Evolutionary conservation across 2,113 vertebrate genomes (phyloP).

Genomic region (Panurus biarmicus): DNA sequence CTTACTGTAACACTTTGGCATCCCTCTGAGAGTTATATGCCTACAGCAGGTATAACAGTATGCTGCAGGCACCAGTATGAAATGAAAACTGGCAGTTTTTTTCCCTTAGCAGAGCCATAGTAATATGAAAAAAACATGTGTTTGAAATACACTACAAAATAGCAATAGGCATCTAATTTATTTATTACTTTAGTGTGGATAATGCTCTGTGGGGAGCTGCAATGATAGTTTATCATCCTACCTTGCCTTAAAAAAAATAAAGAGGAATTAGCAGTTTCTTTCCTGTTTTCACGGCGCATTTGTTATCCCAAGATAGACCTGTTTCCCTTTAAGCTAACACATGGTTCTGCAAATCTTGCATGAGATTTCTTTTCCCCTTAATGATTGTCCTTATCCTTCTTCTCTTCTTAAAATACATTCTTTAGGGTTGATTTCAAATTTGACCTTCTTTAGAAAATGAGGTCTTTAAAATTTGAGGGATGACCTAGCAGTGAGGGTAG

Average conservation of each 20-base stretch:
- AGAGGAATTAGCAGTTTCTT: not conserved
- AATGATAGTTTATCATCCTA: not conserved
- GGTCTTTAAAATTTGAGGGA: not conserved
- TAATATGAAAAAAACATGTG: not conserved
- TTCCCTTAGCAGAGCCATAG: not conserved
- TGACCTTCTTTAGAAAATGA: not conserved
- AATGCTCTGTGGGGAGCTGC: not conserved
- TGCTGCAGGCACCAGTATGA: not conserved
- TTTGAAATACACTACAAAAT: not conserved
- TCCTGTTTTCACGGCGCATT: not conserved
- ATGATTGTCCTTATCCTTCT: not conserved
- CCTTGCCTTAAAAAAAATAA: not conserved
- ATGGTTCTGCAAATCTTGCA: not conserved
- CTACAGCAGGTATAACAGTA: not conserved
- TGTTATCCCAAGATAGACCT: not conserved
- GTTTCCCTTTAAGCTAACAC: not conserved
- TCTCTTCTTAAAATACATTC: not conserved
- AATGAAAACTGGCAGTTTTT: not conserved
- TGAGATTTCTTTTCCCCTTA: not conserved
- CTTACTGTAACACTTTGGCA: conserved; percentile 7
- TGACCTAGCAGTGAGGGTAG: not conserved
- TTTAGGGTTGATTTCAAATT: not conserved
- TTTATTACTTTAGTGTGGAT: not conserved
- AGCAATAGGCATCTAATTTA: not conserved
- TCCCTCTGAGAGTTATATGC: conserved; percentile 1